A percentile compares a stretch with the other conserved stretches of the same genome.
phyloP scores from a whole-genome alignment of 2,797 vertebrate species.

The Sebastes steindachneri region DNA sequence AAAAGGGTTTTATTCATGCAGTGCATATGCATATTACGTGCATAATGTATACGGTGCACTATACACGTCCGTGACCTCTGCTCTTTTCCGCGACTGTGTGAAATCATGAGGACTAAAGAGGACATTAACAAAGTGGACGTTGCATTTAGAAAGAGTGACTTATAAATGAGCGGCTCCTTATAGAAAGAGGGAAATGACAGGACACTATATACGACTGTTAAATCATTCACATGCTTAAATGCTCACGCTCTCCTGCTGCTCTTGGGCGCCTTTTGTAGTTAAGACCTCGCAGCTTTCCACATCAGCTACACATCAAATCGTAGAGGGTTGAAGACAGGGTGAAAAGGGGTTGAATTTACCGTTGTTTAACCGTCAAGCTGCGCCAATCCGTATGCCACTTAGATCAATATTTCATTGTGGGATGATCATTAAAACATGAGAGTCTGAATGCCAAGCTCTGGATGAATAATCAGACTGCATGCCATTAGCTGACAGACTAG shows the following conservation, averaged over 20 bases:
- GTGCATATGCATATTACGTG: conserved; percentile 11
- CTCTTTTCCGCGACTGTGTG: not conserved
- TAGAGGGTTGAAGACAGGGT: conserved; percentile 14
- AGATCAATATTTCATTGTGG: conserved; percentile 81
- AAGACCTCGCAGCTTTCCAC: conserved; percentile 14
- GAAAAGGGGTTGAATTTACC: conserved; percentile 55
- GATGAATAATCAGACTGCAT: conserved; percentile 70
- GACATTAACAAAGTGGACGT: not conserved
- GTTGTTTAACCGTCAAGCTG: conserved; percentile 67
- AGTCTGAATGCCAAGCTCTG: conserved; percentile 70
- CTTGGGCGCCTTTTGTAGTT: conserved; percentile 31
- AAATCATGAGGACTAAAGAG: conserved; percentile 8
- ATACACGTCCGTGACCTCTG: conserved; percentile 23
- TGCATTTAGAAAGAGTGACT: conserved; percentile 22
- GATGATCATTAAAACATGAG: conserved; percentile 83
- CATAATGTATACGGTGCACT: conserved; percentile 4
- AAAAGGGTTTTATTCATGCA: conserved; percentile 32
- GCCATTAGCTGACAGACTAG: conserved; percentile 30
- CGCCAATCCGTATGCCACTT: conserved; percentile 63
- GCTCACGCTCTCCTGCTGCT: conserved; percentile 21
- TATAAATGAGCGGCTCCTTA: conserved; percentile 43
- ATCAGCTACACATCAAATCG: conserved; percentile 7
- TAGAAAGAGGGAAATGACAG: conserved; percentile 28
- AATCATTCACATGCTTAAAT: conserved; percentile 63
- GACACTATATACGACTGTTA: conserved; percentile 51